phyloP scores from a whole-genome alignment of 1,140 invertebrate species.

The Halesus radiatus region DNA sequence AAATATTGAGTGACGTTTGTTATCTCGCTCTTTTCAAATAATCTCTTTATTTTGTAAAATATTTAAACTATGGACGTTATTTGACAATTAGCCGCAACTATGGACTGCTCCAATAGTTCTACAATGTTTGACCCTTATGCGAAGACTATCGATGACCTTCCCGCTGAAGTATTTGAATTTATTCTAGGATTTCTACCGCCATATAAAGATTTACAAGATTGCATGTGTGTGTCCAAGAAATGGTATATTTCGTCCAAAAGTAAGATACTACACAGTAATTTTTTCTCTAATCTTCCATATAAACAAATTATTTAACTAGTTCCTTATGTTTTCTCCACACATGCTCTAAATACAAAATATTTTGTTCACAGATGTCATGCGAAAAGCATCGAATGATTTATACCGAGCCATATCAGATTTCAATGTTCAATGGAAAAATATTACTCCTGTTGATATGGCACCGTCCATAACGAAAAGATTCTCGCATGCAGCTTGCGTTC shows the following conservation, averaged over 20 bases:
- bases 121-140: not conserved
- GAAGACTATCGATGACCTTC: slow-evolving; percentile 75
- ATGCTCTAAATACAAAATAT: not conserved
- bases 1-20: slow-evolving; percentile 45
- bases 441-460: slow-evolving; percentile 69
- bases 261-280: slow-evolving; percentile 67
- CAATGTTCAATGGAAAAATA: slow-evolving; percentile 78
- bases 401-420: slow-evolving; percentile 78
- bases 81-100: not conserved
- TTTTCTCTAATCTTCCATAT: no score
- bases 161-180: slow-evolving; percentile 94
- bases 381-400: slow-evolving; percentile 77
- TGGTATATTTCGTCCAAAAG: slow-evolving; percentile 87
- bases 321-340: not conserved
- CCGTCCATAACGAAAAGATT: slow-evolving; percentile 89
- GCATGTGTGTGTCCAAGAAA: slow-evolving; percentile 86
- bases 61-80: not conserved
- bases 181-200: slow-evolving; percentile 91
- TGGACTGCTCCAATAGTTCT: slow-evolving; percentile 14
- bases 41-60: slow-evolving; percentile 27
- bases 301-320: not conserved
- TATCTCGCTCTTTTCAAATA: slow-evolving; percentile 17
- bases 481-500: slow-evolving; percentile 90
- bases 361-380: slow-evolving; percentile 78
- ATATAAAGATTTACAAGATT: slow-evolving; percentile 89